A percentile compares a stretch with the other conserved stretches of the same genome.
Evolutionary conservation across 2,797 vertebrate genomes (phyloP).

Genomic region (Hephaestus fuliginosus): DNA sequence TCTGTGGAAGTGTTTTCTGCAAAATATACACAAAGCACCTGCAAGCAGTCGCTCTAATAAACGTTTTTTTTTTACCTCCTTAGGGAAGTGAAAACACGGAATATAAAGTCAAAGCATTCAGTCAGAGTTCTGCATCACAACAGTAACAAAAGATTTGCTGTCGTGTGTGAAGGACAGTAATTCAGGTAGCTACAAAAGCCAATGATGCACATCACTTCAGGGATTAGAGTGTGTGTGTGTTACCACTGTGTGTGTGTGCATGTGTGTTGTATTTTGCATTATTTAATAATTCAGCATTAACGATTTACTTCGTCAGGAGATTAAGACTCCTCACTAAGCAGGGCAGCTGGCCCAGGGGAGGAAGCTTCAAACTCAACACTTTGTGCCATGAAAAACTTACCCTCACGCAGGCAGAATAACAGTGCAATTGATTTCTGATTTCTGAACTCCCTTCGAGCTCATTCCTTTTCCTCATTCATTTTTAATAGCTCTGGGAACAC

Average conservation of each 20-base stretch:
- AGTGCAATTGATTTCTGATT: not conserved
- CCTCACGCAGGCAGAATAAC: not conserved
- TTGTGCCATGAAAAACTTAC: not conserved
- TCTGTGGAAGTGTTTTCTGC: not conserved
- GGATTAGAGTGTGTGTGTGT: not conserved
- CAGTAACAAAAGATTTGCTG: not conserved
- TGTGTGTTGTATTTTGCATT: conserved; percentile 22
- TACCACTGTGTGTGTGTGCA: not conserved
- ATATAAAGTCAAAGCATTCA: not conserved
- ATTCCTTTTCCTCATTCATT: not conserved
- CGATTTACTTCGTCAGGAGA: conserved; percentile 71
- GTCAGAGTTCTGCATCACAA: not conserved
- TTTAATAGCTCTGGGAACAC: not conserved
- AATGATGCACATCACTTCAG: conserved; percentile 16
- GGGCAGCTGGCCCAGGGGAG: conserved; percentile 46
- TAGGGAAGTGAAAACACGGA: not conserved
- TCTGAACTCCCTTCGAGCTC: conserved; percentile 4
- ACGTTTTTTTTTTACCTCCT: not conserved
- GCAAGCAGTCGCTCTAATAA: conserved; percentile 7
- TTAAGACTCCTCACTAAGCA: conserved; percentile 64
- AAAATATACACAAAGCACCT: not conserved
- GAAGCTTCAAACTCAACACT: conserved; percentile 25
- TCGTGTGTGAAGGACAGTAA: conserved; percentile 8
- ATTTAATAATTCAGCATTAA: conserved; percentile 75
- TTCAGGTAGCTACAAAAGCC: conserved; percentile 16